phyloP scores from a whole-genome alignment of 2,113 vertebrate genomes.

The Coregonus clupeaformis region DNA sequence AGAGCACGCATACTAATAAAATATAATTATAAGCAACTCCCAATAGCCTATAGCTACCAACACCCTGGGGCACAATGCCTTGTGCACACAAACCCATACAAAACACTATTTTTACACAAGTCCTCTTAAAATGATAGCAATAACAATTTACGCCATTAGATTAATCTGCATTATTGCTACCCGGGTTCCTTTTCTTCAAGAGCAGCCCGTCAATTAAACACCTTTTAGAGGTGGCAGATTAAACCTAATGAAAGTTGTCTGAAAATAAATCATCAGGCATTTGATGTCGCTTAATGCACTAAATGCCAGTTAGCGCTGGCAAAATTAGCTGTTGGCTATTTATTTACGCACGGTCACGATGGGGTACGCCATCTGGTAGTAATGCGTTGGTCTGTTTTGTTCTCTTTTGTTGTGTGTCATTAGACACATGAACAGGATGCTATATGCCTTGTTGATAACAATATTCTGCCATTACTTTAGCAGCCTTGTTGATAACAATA shows the following conservation, averaged over 20 bases:
- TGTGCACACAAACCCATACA: too few species aligned
- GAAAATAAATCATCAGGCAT: conserved; percentile 10
- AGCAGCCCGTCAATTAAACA: conserved; percentile 11
- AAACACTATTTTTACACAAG: too few species aligned
- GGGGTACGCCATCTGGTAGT: conserved; percentile 24
- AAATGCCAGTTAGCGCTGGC: conserved; percentile 2
- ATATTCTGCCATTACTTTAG: too few species aligned
- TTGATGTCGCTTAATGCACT: conserved; percentile 24
- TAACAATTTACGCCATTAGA: too few species aligned
- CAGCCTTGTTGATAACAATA: too few species aligned
- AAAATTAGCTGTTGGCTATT: conserved; percentile 30
- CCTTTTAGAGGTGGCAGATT: not conserved
- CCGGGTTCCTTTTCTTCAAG: not conserved
- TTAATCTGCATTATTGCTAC: not conserved
- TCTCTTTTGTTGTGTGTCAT: not conserved
- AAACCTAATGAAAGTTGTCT: not conserved
- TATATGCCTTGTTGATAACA: not conserved
- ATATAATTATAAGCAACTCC: too few species aligned
- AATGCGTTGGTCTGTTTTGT: not conserved
- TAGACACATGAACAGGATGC: too few species aligned
- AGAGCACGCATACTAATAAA: too few species aligned
- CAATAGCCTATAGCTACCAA: too few species aligned
- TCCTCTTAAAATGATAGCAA: too few species aligned
- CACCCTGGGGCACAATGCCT: too few species aligned
- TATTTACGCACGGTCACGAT: conserved; percentile 25